phyloP scores from a whole-genome alignment of 2,113 vertebrate species.

The Amia ocellicauda region DNA sequence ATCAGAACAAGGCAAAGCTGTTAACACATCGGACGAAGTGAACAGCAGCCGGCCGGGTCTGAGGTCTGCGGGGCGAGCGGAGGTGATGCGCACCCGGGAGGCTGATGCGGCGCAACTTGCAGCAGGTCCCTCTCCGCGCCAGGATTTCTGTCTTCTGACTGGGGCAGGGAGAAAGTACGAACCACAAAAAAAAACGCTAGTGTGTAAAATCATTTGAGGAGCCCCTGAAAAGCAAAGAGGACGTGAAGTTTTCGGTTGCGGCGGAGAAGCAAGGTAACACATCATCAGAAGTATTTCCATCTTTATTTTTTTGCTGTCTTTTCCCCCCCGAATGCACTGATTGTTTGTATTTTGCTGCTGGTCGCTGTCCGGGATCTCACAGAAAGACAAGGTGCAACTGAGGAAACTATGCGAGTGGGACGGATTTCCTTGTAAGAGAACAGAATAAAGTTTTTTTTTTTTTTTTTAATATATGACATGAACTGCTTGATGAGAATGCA shows the following conservation, averaged over 20 bases:
- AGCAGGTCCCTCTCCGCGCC: neutral
- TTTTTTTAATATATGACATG: conserved; percentile 1
- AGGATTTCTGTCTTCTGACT: conserved; percentile 6
- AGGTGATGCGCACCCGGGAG: conserved; percentile 18
- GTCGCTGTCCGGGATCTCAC: neutral
- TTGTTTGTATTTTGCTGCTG: conserved; percentile 4
- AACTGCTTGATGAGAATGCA: neutral
- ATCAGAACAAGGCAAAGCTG: conserved; percentile 4
- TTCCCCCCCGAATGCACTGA: conserved; percentile 36
- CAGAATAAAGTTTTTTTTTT: neutral
- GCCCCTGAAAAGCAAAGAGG: conserved; percentile 4
- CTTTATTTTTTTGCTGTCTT: neutral
- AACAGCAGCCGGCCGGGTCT: conserved; percentile 12
- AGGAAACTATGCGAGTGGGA: neutral
- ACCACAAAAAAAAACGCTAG: conserved; percentile 3
- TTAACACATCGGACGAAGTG: conserved; percentile 4
- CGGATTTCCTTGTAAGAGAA: neutral
- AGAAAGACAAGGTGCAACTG: conserved; percentile 19
- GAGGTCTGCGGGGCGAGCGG: conserved; percentile 15
- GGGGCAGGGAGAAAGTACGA: neutral
- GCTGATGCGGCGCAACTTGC: conserved; percentile 10
- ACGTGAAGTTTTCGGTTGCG: conserved; percentile 4
- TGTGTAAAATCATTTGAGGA: neutral
- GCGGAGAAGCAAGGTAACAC: conserved; percentile 9
- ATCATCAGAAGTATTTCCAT: conserved; percentile 8